Evolutionary conservation across 1,140 invertebrate genomes (phyloP).

Genomic region (Anoplolepis gracilipes): DNA sequence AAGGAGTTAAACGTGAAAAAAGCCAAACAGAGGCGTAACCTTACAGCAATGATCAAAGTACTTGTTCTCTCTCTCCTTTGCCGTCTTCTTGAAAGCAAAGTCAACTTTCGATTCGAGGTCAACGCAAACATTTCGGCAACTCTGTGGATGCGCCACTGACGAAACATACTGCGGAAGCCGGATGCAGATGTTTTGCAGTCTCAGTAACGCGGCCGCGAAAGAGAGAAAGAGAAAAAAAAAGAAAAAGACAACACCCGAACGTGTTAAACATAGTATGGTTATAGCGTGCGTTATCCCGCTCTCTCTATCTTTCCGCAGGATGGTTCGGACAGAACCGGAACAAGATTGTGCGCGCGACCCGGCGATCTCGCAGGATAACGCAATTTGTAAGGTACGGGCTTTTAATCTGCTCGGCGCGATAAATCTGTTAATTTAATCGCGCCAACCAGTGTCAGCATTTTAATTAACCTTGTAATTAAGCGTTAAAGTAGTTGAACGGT

Average conservation of each 20-base stretch:
- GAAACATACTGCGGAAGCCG: not conserved
- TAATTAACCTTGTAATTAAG: conserved; percentile 55
- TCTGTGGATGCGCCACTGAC: not conserved
- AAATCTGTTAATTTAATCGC: conserved; percentile 60
- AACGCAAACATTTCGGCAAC: conserved; percentile 55
- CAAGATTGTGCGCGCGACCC: conserved; percentile 14
- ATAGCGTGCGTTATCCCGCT: not conserved
- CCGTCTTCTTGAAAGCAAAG: conserved; percentile 1
- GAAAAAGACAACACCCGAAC: not conserved
- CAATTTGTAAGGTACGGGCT: conserved; percentile 37
- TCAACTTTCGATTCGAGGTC: conserved; percentile 44
- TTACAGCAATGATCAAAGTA: not conserved
- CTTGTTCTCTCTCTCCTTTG: not conserved
- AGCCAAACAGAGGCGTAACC: not conserved
- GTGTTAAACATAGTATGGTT: not conserved
- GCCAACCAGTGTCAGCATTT: conserved; percentile 45
- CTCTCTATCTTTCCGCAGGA: not conserved
- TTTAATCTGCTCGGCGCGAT: conserved; percentile 46
- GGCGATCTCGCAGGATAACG: conserved; percentile 12
- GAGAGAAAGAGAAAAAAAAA: not conserved
- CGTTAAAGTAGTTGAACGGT: conserved; percentile 45
- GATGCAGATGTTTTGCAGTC: conserved; percentile 45
- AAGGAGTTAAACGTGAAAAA: conserved; percentile 39
- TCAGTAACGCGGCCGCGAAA: not conserved
- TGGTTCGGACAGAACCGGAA: not conserved